These are phyloP conservation scores for Dromius quadrimaculatus DNA, from an alignment of 2,888 invertebrate genomes.

Conservation along the genomic window DNA sequence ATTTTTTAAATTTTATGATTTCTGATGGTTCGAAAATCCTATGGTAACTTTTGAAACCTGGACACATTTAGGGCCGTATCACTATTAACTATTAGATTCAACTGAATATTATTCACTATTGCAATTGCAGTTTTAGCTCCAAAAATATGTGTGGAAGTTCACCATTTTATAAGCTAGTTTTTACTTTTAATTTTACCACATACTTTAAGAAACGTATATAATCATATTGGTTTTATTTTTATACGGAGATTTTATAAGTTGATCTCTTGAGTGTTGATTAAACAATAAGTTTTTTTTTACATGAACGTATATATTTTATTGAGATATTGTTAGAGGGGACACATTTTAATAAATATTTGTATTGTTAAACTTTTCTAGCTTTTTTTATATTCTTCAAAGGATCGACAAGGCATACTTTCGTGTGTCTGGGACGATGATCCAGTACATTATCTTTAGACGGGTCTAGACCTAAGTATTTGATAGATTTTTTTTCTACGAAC, in stretches of 20 bases:
- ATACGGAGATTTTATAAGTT: constrained; percentile 16
- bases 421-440: background rate
- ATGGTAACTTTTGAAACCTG: too few species aligned
- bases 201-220: too few species aligned
- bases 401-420: constrained; percentile 4
- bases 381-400: constrained; percentile 5
- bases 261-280: constrained; percentile 6
- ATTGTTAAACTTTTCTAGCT: constrained; percentile 10
- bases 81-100: too few species aligned
- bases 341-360: constrained; percentile 29
- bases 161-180: constrained; percentile 9
- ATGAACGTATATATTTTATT: constrained; percentile 16
- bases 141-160: background rate
- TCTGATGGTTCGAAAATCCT: too few species aligned
- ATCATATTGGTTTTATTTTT: constrained; percentile 21
- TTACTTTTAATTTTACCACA: too few species aligned
- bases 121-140: too few species aligned
- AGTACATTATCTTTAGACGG: background rate
- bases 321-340: constrained; percentile 16
- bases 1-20: too few species aligned
- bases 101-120: too few species aligned
- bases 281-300: constrained; percentile 2
- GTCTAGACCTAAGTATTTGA: background rate
- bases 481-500: constrained; percentile 6
- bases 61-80: too few species aligned